Evolutionary conservation across 2,888 invertebrate species (phyloP).

Genomic region (Spilarctia lutea): DNA sequence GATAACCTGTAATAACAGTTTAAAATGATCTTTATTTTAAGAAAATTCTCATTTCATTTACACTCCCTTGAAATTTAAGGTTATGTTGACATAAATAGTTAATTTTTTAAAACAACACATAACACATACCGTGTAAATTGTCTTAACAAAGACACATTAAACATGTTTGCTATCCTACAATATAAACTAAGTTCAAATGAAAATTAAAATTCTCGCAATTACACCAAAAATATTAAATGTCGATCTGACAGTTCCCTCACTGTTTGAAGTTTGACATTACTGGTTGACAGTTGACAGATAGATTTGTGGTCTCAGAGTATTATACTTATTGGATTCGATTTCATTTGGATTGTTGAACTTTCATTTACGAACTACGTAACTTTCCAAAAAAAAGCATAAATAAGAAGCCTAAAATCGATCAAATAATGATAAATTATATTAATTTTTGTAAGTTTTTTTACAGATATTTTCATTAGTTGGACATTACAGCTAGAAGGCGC

Average conservation of each 20-base stretch:
- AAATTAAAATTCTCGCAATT: background rate
- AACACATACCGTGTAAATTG: slow-evolving; percentile 71
- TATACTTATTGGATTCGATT: background rate
- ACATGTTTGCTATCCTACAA: slow-evolving; percentile 54
- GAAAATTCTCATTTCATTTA: background rate
- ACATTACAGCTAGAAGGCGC: no score
- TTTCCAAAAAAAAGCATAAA: no score
- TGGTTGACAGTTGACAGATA: background rate
- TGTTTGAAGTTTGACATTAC: background rate
- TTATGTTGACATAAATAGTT: slow-evolving; percentile 36
- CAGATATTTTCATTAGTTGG: no score
- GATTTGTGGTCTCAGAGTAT: background rate
- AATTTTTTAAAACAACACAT: background rate
- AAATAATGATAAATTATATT: no score
- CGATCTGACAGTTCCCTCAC: slow-evolving; percentile 2
- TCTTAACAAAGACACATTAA: slow-evolving; percentile 68
- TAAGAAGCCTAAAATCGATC: no score
- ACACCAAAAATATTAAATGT: background rate
- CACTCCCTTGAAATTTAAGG: slow-evolving; percentile 32
- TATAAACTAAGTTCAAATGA: slow-evolving; percentile 7
- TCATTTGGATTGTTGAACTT: no score
- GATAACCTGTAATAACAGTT: slow-evolving; percentile 65
- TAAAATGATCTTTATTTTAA: background rate
- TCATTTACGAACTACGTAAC: no score
- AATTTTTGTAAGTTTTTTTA: no score